These are phyloP conservation scores for Rhinolophus ferrumequinum DNA, from an alignment of 2,113 vertebrate species.

Conservation along the genomic window DNA sequence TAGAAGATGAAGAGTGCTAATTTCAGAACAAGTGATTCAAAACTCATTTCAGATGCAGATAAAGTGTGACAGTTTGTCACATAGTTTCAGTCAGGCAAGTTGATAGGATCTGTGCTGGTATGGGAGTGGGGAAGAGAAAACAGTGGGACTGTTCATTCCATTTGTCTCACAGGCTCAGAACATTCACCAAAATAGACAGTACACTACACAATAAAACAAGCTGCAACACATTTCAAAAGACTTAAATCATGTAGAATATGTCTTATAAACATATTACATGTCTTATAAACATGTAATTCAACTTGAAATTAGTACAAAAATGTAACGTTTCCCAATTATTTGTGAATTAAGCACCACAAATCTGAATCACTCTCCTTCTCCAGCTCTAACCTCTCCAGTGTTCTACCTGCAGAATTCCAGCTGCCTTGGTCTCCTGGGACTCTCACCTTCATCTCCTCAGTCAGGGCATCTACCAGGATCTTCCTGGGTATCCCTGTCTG, in stretches of 20 bases:
- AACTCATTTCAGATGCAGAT: background rate
- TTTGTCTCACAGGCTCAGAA: background rate
- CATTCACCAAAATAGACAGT: background rate
- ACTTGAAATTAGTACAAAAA: background rate
- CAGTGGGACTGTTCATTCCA: background rate
- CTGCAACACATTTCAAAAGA: background rate
- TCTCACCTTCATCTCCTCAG: background rate
- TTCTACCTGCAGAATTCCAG: background rate
- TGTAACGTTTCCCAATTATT: background rate
- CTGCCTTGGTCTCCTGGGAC: background rate
- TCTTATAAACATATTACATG: background rate
- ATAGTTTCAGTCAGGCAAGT: background rate
- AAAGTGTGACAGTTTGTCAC: background rate
- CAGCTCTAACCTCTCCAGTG: background rate
- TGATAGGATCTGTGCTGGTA: background rate
- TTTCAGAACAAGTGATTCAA: background rate
- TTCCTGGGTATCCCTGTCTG: background rate
- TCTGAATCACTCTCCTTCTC: background rate
- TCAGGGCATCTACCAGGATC: background rate
- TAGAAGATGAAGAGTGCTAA: background rate
- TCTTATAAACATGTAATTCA: background rate
- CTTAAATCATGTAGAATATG: background rate
- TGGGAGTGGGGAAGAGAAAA: background rate
- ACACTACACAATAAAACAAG: fast-evolving
- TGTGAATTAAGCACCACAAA: background rate